Conservation (phyloP, 2,113 vertebrate species). For the Hymenochirus boettgeri region DNA sequence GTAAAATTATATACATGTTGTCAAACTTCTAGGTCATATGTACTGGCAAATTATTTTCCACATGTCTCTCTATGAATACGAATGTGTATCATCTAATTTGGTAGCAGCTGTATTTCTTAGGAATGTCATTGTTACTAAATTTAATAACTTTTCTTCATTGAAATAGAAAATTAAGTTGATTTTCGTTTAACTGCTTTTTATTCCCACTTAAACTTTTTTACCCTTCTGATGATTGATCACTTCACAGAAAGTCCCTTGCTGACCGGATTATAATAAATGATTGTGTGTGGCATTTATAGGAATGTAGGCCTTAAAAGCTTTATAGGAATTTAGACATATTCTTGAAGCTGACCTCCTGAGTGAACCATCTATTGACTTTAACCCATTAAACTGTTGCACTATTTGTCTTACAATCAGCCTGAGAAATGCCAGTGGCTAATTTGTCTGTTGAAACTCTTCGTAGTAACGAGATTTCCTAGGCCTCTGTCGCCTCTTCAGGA, state of each 20-base stretch:
- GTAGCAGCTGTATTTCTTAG: too few species aligned
- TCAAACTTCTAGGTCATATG: too few species aligned
- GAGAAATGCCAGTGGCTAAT: slow-evolving; percentile 2
- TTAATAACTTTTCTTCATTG: too few species aligned
- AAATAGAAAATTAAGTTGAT: too few species aligned
- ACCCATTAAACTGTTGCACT: background rate
- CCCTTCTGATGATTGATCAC: background rate
- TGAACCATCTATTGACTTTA: background rate
- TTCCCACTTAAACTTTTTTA: background rate
- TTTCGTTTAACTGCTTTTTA: too few species aligned
- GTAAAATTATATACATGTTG: too few species aligned
- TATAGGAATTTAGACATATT: background rate
- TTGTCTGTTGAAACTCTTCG: slow-evolving; percentile 18
- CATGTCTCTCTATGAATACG: too few species aligned
- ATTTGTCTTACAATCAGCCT: background rate
- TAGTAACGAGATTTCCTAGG: slow-evolving; percentile 93
- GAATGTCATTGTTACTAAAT: too few species aligned
- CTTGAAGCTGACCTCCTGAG: background rate
- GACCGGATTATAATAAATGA: background rate
- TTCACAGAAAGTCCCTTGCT: background rate
- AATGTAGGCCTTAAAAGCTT: too few species aligned
- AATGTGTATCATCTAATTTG: too few species aligned
- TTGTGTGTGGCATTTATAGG: background rate
- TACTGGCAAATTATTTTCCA: too few species aligned
- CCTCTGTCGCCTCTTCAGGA: slow-evolving; percentile 91